These are phyloP conservation scores for Cerastis rubricosa DNA, from an alignment of 2,888 invertebrate species.

Conservation along the genomic window DNA sequence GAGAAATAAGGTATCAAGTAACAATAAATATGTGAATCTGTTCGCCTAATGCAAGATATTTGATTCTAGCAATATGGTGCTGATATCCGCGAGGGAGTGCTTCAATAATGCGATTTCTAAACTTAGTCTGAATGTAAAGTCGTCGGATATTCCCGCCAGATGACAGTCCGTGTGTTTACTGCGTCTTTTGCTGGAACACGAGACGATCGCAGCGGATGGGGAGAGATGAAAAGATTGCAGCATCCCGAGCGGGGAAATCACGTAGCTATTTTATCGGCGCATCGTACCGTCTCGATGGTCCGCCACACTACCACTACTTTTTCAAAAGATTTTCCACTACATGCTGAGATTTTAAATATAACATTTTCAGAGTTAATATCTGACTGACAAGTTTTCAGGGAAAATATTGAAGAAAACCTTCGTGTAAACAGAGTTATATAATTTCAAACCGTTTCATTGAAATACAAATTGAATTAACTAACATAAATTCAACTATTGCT, in stretches of 20 bases:
- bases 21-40: slow-evolving; percentile 68
- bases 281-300: slow-evolving; percentile 77
- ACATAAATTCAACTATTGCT: slow-evolving; percentile 14
- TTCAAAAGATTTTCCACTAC: slow-evolving; percentile 64
- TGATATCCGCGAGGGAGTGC: slow-evolving; percentile 77
- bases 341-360: slow-evolving; percentile 62
- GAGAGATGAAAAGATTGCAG: slow-evolving; percentile 85
- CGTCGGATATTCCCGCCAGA: slow-evolving; percentile 82
- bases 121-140: slow-evolving; percentile 84
- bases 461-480: slow-evolving; percentile 12
- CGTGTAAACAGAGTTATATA: background rate
- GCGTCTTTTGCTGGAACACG: slow-evolving; percentile 72
- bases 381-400: slow-evolving; percentile 26
- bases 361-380: slow-evolving; percentile 50
- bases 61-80: slow-evolving; percentile 69
- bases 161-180: slow-evolving; percentile 84
- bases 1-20: slow-evolving; percentile 58
- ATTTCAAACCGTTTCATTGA: slow-evolving; percentile 15
- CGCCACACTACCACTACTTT: slow-evolving; percentile 62
- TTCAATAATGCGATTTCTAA: slow-evolving; percentile 84
- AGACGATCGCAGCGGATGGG: slow-evolving; percentile 72
- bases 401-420: slow-evolving; percentile 10
- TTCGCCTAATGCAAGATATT: slow-evolving; percentile 70
- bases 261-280: slow-evolving; percentile 86
- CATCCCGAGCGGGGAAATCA: slow-evolving; percentile 83